Base-by-base conservation (phyloP, 2,797 vertebrate genomes). In the Anguilla marmorata region DNA sequence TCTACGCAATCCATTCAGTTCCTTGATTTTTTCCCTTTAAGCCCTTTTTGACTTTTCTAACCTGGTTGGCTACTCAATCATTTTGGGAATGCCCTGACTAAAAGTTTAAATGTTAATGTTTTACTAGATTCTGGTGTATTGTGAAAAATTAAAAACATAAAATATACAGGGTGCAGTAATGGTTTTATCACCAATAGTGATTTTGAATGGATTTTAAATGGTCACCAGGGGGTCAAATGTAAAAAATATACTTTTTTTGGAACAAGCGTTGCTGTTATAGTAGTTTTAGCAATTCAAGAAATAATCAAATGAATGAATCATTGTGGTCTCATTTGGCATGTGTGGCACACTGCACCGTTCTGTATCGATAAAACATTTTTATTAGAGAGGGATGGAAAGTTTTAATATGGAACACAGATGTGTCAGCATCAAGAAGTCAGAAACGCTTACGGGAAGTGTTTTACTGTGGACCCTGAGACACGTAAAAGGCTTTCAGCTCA, bases 401-500 rank as follows among this genome's bases (percentile, higher is more conserved):
- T 41, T 58, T 41, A 60, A 56, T 84, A 33, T 84, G 56, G 33
- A 63, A 41, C 56, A 60, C 33, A n/a, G 14, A 54, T 56, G 50
- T 52, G 83, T 84, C 83, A 30, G 56, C n/a, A 56, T 19, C 41
- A 80, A 19, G 5, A 16, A 45, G 74, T 45, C 11, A 16, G 11
- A 87, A 87, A 56, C 8, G 41, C 86, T 87, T 87, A 50, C 41
- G 21, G 24, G 41, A 87, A 66, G 0, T 6, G 60, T 76, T 83
- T 80, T 80, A 83, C 50, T 48, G 54, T 11, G 63, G 58, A 27
- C 45, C 41, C 45, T 8, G n/a, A 58, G 58, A 83, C 58, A 54
- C 27, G 54, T 83, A 87, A 87, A 87, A 56, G 1, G n/a, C 66
- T 79, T 79, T 79, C 74, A 63, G 37, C 54, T 41, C 37, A 76